Evolutionary conservation across 37 sponge, comb jelly and placozoan genomes (phyloP).

Genomic region (Amphimedon queenslandica): DNA sequence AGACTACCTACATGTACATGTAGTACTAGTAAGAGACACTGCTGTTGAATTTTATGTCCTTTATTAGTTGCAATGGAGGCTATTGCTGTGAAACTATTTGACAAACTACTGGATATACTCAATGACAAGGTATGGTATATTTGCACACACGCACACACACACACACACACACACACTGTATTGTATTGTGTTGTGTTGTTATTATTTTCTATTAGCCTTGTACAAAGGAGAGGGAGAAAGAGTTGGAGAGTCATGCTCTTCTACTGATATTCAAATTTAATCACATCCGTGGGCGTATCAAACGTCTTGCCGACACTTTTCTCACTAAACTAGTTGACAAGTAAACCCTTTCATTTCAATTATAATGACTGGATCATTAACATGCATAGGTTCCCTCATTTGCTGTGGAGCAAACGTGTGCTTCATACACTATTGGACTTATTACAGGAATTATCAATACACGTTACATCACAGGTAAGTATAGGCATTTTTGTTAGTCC

Average conservation of each 20-base stretch:
- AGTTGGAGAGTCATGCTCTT: constrained; percentile 55
- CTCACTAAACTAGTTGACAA: constrained; percentile 57
- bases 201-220: constrained; percentile 29
- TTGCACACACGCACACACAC: not conserved
- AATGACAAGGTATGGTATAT: constrained; percentile 51
- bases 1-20: not conserved
- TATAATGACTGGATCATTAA: not conserved
- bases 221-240: constrained; percentile 19
- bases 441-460: constrained; percentile 49
- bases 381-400: constrained; percentile 55
- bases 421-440: constrained; percentile 67
- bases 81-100: constrained; percentile 69
- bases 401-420: constrained; percentile 62
- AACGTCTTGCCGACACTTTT: constrained; percentile 60
- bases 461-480: constrained; percentile 23
- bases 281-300: constrained; percentile 56
- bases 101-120: constrained; percentile 30
- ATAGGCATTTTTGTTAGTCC: not conserved
- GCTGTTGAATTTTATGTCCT: not conserved
- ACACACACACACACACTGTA: not conserved
- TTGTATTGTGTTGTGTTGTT: not conserved
- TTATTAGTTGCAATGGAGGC: constrained; percentile 63
- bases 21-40: not conserved
- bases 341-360: constrained; percentile 14
- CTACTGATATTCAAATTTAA: constrained; percentile 74